Base-by-base conservation (phyloP, 1,140 invertebrate genomes). In the Aphelinus certus region DNA sequence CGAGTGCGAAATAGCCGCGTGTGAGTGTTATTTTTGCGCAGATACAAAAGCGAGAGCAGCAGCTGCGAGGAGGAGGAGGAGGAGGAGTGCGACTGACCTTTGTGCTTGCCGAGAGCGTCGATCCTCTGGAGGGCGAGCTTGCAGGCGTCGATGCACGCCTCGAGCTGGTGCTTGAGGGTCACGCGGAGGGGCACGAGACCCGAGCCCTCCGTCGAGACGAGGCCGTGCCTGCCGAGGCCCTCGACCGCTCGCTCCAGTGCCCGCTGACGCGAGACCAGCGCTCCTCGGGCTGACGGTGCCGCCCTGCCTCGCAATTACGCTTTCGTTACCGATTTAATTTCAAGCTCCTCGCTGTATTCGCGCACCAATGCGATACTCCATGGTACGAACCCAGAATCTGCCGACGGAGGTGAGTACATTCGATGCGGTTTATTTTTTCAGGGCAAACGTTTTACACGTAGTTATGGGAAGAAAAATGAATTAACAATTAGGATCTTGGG, bases 101-200 rank as follows among this genome's bases (percentile, higher is more conserved):
- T 86, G 62, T 85, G 81, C 53, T 86, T 85, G 10, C 84, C 84
- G 49, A 82, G 80, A 55, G 81, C 90, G 26, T 97, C 95, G 74
- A 97, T 87, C 85, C 95, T 96, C 80, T 95, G 94, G 60, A 98
- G 86, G 10, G 95, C 96, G 77, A 91, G 91, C 85, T 96, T 96
- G 87, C 96, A 97, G 45, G 94, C 93, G 42, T 95, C 94, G 10
- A 95, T 92, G 48, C 96, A 93, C 57, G 91, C 88, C 79, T 95
- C 94, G 58, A 98, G 92, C 86, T 97, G 95, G 7, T 94, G 91
- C 85, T 94, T 94, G 61, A 95, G 89, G 1, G 93, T 93, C 49
- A 92, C 90, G 77, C 93, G 92, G 26, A 93, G 83, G 3, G 92
- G 92, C 56, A 92, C 91, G 43, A 93, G 82, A 45, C 45, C 49